Evolutionary conservation across 2,113 vertebrate genomes (phyloP), one percentile per base, ranked within the genome.

Genomic region (Acanthochromis polyacanthus): DNA sequence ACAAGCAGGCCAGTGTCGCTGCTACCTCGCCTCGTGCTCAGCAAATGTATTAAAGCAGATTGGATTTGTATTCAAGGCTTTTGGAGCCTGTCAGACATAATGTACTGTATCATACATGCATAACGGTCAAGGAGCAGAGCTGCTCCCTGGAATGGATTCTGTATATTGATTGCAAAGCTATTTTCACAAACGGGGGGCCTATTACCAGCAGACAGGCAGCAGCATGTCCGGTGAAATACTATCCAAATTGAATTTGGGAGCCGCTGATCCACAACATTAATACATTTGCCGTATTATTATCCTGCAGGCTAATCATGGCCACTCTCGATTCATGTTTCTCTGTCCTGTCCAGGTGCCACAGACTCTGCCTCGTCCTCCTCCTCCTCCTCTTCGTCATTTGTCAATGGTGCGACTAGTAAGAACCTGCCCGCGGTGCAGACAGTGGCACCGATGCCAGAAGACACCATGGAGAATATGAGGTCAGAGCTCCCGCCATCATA

Each of bases 321-420:
- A 28, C 4, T n/a, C 43, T 63, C 65, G 46, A 71, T 69, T 76
- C 36, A 30, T 75, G 19, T 67, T 25, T 12, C 15, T 32, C 20
- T 45, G 14, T 4, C 77, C 78, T 84, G 36, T 66, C 93, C 93
- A 99, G 98, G 98, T 96, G 97, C 97, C 62, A 95, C 97, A 87
- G 98, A 99, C 92, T 98, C 97, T 28, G 97, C 97, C 70, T 98
- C 98, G 52, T 98, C 98, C 17, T 98, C 98, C 71, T 97, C 98
- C 57, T 99, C 98, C 68, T 99, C 98, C 0, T 98, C 97, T 63
- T 99, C 98, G 70, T 99, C 98, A 74, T 99, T 99, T 92, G 98
- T 99, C 73, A 99, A 99, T 75, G 98, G 98, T 81, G 98, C 97
- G 87, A 99, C 98, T 59, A 99, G 98, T 92, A 99, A 99, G 95